phyloP scores from a whole-genome alignment of 2,113 vertebrate genomes.

The Ploceus nigricollis region DNA sequence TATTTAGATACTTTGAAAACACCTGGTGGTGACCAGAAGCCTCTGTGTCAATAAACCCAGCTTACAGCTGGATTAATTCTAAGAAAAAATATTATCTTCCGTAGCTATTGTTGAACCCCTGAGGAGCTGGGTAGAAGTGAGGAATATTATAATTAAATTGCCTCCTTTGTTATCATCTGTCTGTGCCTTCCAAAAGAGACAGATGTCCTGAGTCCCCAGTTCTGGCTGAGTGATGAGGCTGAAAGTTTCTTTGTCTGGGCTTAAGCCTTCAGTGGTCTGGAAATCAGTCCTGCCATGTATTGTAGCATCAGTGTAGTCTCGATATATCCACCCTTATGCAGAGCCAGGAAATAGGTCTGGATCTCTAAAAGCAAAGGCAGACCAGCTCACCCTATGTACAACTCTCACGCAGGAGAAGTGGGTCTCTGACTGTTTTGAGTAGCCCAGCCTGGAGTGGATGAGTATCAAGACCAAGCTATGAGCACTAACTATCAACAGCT shows the following conservation, averaged over 20 bases:
- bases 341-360: background rate
- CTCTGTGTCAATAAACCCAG: background rate
- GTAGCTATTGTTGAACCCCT: background rate
- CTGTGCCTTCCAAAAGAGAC: background rate
- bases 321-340: background rate
- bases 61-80: background rate
- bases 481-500: background rate
- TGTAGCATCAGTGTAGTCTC: background rate
- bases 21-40: constrained; percentile 46
- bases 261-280: background rate
- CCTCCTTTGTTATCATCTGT: background rate
- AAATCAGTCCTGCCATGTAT: background rate
- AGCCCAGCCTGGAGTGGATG: background rate
- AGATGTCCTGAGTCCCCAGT: background rate
- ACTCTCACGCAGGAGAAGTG: background rate
- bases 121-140: background rate
- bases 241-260: background rate
- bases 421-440: background rate
- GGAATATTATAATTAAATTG: background rate
- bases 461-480: background rate
- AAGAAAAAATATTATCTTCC: constrained; percentile 27
- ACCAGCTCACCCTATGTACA: background rate
- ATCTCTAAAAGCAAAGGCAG: background rate
- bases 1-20: constrained; percentile 44
- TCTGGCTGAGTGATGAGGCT: background rate